Conservation (phyloP, 37 sponge, comb jelly and placozoan genomes). For the Aplysina aerophoba region DNA sequence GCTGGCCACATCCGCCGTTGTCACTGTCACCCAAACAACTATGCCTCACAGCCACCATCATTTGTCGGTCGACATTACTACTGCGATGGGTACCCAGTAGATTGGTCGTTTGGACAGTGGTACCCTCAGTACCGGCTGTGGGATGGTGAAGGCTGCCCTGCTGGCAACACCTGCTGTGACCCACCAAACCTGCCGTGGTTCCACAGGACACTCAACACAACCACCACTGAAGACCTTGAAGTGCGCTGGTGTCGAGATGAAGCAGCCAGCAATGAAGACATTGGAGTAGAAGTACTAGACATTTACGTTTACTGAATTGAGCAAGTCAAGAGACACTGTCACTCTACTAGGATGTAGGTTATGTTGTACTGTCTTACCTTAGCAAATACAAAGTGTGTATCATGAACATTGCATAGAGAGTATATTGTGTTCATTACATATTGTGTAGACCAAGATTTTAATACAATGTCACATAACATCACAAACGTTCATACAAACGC, state of each 20-base stretch:
- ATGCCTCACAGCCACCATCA: neutral
- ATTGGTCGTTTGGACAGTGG: neutral
- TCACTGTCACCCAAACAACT: neutral
- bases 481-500: no score
- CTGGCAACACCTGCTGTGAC: slow-evolving; percentile 16
- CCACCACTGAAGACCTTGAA: slow-evolving; percentile 41
- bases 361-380: no score
- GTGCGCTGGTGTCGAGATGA: slow-evolving; percentile 9
- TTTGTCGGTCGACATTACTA: neutral
- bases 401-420: no score
- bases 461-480: no score
- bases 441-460: no score
- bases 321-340: no score
- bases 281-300: neutral
- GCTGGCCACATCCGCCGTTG: neutral
- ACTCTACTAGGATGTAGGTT: no score
- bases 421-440: no score
- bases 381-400: no score
- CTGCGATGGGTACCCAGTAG: neutral
- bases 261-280: neutral
- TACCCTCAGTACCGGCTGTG: slow-evolving; percentile 34
- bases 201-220: slow-evolving; percentile 17
- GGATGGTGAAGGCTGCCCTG: slow-evolving; percentile 38
- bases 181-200: slow-evolving; percentile 37
- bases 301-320: neutral